A percentile compares a stretch with the other conserved stretches of the same genome.
Conservation (phyloP, 2,797 vertebrate genomes). For the Manis crassicaudata region DNA sequence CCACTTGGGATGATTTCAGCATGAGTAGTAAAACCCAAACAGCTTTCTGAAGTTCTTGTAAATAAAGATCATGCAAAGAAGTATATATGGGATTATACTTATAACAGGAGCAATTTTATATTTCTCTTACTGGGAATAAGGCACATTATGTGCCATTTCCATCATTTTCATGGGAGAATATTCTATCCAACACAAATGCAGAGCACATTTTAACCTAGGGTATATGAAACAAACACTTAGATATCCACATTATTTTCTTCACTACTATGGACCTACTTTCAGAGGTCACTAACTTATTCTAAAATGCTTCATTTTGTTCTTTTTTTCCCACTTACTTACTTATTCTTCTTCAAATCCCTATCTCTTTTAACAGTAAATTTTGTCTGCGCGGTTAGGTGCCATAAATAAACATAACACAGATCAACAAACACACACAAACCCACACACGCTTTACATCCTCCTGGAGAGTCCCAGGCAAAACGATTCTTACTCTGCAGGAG, state of each 20-base stretch:
- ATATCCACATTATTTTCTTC: conserved; percentile 48
- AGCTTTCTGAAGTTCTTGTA: conserved; percentile 50
- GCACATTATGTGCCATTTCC: conserved; percentile 8
- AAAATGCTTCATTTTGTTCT: background rate
- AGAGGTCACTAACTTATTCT: background rate
- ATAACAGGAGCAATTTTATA: conserved; percentile 15
- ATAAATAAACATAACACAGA: background rate
- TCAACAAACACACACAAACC: background rate
- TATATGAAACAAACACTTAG: background rate
- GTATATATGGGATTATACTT: conserved; percentile 14
- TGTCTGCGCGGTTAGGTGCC: background rate
- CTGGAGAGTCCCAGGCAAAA: background rate
- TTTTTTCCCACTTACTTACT: background rate
- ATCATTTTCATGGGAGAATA: conserved; percentile 27
- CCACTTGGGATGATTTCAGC: conserved; percentile 28
- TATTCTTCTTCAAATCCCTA: background rate
- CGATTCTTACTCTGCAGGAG: background rate
- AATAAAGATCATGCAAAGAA: conserved; percentile 44
- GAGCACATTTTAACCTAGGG: conserved; percentile 30
- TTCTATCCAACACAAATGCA: background rate
- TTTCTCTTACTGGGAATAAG: background rate
- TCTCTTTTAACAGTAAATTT: background rate
- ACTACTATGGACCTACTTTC: background rate
- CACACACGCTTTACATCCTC: background rate
- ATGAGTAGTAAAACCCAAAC: background rate